A percentile compares a stretch with the other conserved stretches of the same genome.
Evolutionary conservation across 2,113 vertebrate genomes (phyloP).

Genomic region (Ia io): DNA sequence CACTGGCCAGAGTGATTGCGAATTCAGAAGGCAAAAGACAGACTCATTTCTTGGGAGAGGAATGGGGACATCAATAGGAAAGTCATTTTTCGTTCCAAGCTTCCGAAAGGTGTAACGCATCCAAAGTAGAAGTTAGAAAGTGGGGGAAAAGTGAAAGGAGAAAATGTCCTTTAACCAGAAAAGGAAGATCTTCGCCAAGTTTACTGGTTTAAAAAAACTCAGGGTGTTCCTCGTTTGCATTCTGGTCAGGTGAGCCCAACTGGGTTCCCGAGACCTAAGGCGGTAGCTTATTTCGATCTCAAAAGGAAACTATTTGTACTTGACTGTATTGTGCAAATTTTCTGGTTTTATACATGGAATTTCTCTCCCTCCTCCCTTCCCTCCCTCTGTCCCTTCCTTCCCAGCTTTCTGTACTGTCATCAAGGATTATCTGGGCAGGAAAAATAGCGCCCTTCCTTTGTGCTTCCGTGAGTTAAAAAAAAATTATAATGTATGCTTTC

Average conservation of each 20-base stretch:
- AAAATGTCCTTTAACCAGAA: neutral
- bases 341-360: neutral
- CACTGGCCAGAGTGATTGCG: neutral
- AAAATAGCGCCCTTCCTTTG: neutral
- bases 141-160: neutral
- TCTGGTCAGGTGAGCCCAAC: neutral
- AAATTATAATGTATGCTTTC: neutral
- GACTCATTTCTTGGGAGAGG: neutral
- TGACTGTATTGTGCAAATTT: neutral
- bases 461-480: neutral
- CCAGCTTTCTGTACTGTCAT: neutral
- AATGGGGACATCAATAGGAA: neutral
- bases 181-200: neutral
- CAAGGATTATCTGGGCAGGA: neutral
- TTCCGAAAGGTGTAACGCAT: neutral
- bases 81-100: conserved; percentile 34
- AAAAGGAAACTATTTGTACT: neutral
- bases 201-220: neutral
- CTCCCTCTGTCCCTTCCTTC: neutral
- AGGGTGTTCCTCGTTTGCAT: neutral
- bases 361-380: neutral
- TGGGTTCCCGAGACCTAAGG: neutral
- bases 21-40: conserved; percentile 5
- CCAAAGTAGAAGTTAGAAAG: conserved; percentile 43
- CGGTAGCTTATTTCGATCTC: neutral